phyloP scores from a whole-genome alignment of 2,888 invertebrate species.

The Petrolisthes cinctipes region DNA sequence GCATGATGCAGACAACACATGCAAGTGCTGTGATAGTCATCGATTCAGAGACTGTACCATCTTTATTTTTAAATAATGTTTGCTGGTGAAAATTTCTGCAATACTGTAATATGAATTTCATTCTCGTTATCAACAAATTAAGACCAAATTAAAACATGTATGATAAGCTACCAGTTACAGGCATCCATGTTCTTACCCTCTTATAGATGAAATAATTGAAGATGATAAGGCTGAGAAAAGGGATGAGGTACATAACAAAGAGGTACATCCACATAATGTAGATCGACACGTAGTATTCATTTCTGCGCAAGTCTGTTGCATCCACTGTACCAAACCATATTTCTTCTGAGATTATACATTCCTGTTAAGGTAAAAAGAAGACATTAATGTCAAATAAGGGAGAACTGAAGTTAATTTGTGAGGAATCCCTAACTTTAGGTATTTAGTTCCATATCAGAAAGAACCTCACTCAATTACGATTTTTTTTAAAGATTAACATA shows the following conservation, averaged over 20 bases:
- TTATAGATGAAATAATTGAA: slow-evolving; percentile 92
- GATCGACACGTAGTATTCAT: slow-evolving; percentile 82
- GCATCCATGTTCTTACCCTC: slow-evolving; percentile 74
- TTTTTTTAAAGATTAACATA: too few species aligned
- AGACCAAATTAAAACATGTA: not conserved
- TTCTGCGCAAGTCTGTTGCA: slow-evolving; percentile 78
- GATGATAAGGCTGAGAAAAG: slow-evolving; percentile 87
- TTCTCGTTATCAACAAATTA: not conserved
- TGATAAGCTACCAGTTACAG: too few species aligned
- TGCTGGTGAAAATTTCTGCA: too few species aligned
- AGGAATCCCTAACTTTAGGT: not conserved
- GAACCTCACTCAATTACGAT: too few species aligned
- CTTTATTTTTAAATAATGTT: too few species aligned
- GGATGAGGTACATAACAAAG: slow-evolving; percentile 92
- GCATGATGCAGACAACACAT: too few species aligned
- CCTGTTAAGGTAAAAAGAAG: slow-evolving; percentile 12
- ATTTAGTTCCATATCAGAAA: not conserved
- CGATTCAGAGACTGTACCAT: too few species aligned
- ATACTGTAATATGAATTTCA: not conserved
- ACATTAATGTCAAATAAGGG: not conserved
- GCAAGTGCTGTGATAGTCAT: too few species aligned
- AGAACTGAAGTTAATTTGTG: not conserved
- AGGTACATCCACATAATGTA: slow-evolving; percentile 96
- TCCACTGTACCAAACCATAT: slow-evolving; percentile 68
- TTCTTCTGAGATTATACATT: slow-evolving; percentile 48